Conservation (phyloP, 2,113 vertebrate genomes). For the Poeciliopsis turrubarensis region DNA sequence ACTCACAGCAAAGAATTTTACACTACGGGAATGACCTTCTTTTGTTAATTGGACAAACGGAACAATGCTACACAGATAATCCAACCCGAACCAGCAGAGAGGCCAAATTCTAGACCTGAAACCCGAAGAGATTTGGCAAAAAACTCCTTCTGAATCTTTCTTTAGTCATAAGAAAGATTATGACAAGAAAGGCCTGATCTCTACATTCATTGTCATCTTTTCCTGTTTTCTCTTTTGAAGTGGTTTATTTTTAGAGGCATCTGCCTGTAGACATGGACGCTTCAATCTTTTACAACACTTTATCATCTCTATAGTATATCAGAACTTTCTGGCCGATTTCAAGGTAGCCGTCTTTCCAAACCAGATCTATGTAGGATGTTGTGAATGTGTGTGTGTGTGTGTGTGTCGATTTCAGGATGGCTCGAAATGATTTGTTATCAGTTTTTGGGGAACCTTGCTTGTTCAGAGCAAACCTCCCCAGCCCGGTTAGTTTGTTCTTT, state of each 20-base stretch:
- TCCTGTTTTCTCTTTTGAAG: slow-evolving; percentile 22
- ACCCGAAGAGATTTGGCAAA: neutral
- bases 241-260: slow-evolving; percentile 68
- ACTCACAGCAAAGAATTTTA: too few relatives aligned
- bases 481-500: too few relatives aligned
- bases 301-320: slow-evolving; percentile 30
- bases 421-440: too few relatives aligned
- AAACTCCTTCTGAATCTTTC: slow-evolving; percentile 3
- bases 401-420: too few relatives aligned
- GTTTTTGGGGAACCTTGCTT: too few relatives aligned
- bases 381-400: neutral
- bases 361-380: slow-evolving; percentile 23
- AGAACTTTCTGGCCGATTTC: slow-evolving; percentile 56
- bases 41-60: too few relatives aligned
- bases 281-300: slow-evolving; percentile 29
- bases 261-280: slow-evolving; percentile 45
- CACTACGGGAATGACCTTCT: too few relatives aligned
- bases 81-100: too few relatives aligned
- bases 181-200: slow-evolving; percentile 17
- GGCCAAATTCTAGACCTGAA: neutral
- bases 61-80: too few relatives aligned
- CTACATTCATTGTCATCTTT: slow-evolving; percentile 33
- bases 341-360: slow-evolving; percentile 39
- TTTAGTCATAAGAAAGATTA: slow-evolving; percentile 12
- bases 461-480: too few relatives aligned